These are phyloP conservation scores for Phataginus tetradactyla DNA, from an alignment of 2,797 vertebrate genomes.

Conservation along the genomic window DNA sequence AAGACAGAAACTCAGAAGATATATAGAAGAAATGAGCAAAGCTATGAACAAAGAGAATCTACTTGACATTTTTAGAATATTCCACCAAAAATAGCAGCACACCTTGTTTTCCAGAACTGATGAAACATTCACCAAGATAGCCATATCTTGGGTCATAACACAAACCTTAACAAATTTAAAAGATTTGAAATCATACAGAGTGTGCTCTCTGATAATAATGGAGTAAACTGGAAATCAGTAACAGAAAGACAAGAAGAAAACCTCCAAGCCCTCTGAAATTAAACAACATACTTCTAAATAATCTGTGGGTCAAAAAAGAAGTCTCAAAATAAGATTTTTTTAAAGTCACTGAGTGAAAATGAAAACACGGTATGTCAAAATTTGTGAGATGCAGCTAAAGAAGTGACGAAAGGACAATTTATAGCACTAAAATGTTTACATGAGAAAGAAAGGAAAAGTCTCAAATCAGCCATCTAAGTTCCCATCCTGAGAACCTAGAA, in stretches of 20 bases:
- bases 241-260: neutral
- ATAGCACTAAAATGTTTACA: neutral
- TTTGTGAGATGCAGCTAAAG: neutral
- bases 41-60: neutral
- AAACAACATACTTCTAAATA: conserved; percentile 15
- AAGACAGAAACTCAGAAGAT: neutral
- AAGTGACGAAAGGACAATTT: neutral
- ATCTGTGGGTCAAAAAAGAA: neutral
- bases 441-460: neutral
- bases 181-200: neutral
- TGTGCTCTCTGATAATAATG: neutral
- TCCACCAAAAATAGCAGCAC: neutral
- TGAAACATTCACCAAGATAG: neutral
- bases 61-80: neutral
- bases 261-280: neutral
- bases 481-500: neutral
- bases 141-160: neutral
- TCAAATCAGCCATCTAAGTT: neutral
- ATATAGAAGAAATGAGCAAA: neutral
- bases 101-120: neutral
- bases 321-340: neutral
- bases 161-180: neutral
- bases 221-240: neutral
- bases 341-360: neutral
- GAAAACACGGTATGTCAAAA: neutral